phyloP scores from a whole-genome alignment of 2,113 vertebrate species.

The Heliornis fulica region DNA sequence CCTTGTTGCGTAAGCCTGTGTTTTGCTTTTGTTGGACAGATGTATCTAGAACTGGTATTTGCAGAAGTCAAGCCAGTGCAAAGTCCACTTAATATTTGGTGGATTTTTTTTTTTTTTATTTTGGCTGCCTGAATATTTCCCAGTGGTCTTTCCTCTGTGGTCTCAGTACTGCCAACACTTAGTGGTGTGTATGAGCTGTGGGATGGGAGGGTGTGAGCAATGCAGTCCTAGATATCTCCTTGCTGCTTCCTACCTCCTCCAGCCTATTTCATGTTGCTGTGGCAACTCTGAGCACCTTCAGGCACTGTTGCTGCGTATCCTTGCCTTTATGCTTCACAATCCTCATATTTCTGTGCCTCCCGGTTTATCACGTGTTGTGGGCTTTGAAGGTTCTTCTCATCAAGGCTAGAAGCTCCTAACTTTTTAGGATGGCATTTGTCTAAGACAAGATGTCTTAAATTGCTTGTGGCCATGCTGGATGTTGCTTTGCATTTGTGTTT shows the following conservation, averaged over 20 bases:
- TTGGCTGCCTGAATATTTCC: not conserved
- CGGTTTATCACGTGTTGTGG: not conserved
- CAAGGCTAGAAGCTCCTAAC: not conserved
- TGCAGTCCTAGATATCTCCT: not conserved
- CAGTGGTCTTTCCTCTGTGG: not conserved
- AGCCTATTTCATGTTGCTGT: constrained; percentile 46
- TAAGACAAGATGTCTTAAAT: not conserved
- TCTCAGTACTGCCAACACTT: not conserved
- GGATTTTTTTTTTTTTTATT: not conserved
- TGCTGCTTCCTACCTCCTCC: constrained; percentile 14
- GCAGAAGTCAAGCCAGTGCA: not conserved
- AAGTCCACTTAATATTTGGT: not conserved
- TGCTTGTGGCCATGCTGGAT: not conserved
- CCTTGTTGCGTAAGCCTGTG: not conserved
- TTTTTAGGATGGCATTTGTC: not conserved
- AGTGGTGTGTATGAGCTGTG: not conserved
- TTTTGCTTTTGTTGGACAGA: not conserved
- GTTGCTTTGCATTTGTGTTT: not conserved
- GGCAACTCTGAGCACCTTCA: constrained; percentile 24
- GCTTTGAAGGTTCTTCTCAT: not conserved
- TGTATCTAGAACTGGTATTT: not conserved
- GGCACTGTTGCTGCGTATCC: not conserved
- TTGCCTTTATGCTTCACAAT: not conserved
- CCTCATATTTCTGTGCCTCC: not conserved
- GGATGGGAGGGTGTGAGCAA: not conserved